Evolutionary conservation across 2,888 invertebrate genomes (phyloP).

Genomic region (Sesia bembeciformis): DNA sequence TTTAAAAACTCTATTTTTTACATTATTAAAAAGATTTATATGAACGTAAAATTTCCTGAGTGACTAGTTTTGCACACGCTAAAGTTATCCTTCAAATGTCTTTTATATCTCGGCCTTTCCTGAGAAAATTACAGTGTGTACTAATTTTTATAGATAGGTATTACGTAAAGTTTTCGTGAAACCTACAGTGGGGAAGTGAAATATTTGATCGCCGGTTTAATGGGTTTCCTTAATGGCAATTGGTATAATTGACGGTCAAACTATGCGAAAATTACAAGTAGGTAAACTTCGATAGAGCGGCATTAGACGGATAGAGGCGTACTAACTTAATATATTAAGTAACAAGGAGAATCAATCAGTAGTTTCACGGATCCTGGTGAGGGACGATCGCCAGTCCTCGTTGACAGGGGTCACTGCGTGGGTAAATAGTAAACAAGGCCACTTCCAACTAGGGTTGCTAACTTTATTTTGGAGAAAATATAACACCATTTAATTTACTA

Average conservation of each 20-base stretch:
- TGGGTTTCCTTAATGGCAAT: neutral
- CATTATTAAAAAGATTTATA: too few species aligned
- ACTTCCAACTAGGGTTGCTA: too few species aligned
- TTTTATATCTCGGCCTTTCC: too few species aligned
- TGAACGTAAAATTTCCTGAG: too few species aligned
- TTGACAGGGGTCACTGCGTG: constrained; percentile 46
- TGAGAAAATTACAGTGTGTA: too few species aligned
- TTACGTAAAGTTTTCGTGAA: neutral
- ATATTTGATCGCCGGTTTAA: neutral
- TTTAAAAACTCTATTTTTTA: too few species aligned
- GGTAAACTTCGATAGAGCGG: neutral
- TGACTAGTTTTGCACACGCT: too few species aligned
- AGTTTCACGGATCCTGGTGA: constrained; percentile 25
- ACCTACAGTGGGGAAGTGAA: neutral
- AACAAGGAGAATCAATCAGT: constrained; percentile 1
- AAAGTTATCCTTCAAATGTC: too few species aligned
- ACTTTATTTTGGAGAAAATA: too few species aligned
- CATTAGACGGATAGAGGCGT: constrained; percentile 1
- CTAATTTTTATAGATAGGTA: too few species aligned
- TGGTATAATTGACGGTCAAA: neutral
- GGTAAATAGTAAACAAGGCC: constrained; percentile 36
- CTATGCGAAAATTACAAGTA: neutral
- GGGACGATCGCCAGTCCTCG: constrained; percentile 33
- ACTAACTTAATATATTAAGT: neutral
- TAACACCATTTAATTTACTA: too few species aligned